Evolutionary conservation across 2,113 vertebrate genomes (phyloP).

Genomic region (Archilochus colubris): DNA sequence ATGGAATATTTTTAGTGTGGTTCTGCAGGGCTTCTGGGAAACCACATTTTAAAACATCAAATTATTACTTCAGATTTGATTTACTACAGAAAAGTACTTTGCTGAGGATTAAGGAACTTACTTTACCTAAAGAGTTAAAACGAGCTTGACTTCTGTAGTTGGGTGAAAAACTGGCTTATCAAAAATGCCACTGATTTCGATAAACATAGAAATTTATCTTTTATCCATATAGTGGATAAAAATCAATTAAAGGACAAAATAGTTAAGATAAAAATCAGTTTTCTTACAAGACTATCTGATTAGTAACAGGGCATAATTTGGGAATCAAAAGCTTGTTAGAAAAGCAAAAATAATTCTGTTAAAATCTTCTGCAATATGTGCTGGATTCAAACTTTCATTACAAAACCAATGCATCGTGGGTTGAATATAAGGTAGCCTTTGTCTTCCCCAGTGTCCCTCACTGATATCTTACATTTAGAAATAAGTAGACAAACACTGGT

Average conservation of each 20-base stretch:
- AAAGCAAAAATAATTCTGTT: not conserved
- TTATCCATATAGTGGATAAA: not conserved
- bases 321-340: not conserved
- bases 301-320: not conserved
- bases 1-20: not conserved
- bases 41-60: not conserved
- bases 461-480: not conserved
- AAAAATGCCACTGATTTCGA: not conserved
- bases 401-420: not conserved
- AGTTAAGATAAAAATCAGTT: not conserved
- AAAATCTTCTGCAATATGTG: not conserved
- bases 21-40: not conserved
- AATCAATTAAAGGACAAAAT: not conserved
- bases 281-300: not conserved
- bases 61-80: not conserved
- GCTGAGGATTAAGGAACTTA: not conserved
- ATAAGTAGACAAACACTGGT: not conserved
- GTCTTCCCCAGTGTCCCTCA: not conserved
- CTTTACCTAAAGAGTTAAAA: not conserved
- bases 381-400: not conserved
- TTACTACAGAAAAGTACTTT: not conserved
- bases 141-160: not conserved
- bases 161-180: not conserved
- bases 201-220: no score
- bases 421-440: not conserved